Evolutionary conservation across 1,140 invertebrate species (phyloP).

Genomic region (Pogonus chalceus): DNA sequence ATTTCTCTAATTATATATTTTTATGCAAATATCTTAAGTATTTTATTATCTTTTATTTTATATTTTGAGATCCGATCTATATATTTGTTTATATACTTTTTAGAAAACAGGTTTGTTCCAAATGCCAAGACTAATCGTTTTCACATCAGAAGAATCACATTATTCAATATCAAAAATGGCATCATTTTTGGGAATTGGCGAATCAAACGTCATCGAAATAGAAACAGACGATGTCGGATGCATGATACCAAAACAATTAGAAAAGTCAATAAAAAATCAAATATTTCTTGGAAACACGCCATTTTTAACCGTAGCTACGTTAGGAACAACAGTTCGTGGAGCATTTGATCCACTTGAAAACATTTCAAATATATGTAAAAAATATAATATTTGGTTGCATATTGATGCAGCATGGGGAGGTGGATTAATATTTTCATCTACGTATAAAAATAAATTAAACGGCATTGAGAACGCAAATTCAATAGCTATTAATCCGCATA

Average conservation of each 20-base stretch:
- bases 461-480: constrained; percentile 54
- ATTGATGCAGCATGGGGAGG: constrained; percentile 62
- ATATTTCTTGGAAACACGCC: constrained; percentile 38
- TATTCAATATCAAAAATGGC: constrained; percentile 54
- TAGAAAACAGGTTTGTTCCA: constrained; percentile 29
- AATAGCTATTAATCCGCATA: constrained; percentile 60
- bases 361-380: constrained; percentile 50
- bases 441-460: constrained; percentile 42
- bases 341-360: constrained; percentile 53
- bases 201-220: constrained; percentile 32
- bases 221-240: constrained; percentile 39
- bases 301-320: constrained; percentile 51
- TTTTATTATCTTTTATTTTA: constrained; percentile 5
- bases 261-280: constrained; percentile 38
- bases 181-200: constrained; percentile 39
- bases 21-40: constrained; percentile 2
- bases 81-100: constrained; percentile 10
- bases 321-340: constrained; percentile 44
- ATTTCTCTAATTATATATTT: no score
- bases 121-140: constrained; percentile 33
- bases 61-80: background rate
- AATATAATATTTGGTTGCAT: constrained; percentile 56
- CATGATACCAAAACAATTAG: constrained; percentile 45
- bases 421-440: constrained; percentile 49
- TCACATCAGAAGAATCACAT: constrained; percentile 53